phyloP scores from a whole-genome alignment of 1,140 invertebrate species.

The Lordiphosa mommai region DNA sequence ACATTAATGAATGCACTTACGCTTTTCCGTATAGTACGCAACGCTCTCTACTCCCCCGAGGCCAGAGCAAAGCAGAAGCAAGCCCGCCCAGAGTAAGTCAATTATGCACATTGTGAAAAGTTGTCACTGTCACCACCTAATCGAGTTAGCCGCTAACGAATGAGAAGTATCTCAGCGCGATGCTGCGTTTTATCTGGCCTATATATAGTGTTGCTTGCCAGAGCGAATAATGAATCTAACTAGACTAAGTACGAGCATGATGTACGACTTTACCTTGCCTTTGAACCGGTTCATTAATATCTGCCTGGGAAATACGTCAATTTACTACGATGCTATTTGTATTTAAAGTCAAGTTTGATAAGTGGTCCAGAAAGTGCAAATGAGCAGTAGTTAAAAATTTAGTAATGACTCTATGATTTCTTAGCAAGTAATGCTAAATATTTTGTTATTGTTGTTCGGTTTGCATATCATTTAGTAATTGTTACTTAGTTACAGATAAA shows the following conservation, averaged over 20 bases:
- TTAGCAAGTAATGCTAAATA: background rate
- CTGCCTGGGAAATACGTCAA: slow-evolving; percentile 44
- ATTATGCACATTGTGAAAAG: slow-evolving; percentile 30
- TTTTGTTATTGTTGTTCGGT: background rate
- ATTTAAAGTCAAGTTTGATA: slow-evolving; percentile 1
- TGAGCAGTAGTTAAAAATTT: background rate
- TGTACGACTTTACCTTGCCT: slow-evolving; percentile 15
- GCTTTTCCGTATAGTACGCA: slow-evolving; percentile 55
- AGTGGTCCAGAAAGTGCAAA: background rate
- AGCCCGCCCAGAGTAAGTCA: slow-evolving; percentile 57
- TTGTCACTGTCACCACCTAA: slow-evolving; percentile 30
- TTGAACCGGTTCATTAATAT: slow-evolving; percentile 47
- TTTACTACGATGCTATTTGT: background rate
- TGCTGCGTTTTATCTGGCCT: slow-evolving; percentile 45
- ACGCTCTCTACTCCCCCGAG: slow-evolving; percentile 81
- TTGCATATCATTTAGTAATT: background rate
- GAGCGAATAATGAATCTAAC: slow-evolving; percentile 24
- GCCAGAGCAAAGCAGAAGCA: slow-evolving; percentile 81
- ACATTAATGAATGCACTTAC: slow-evolving; percentile 45
- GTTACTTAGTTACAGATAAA: background rate
- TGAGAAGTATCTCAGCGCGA: slow-evolving; percentile 33
- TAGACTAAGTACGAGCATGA: too few relatives aligned
- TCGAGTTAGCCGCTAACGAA: slow-evolving; percentile 50
- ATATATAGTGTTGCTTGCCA: slow-evolving; percentile 23
- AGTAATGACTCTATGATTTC: background rate